phyloP scores from a whole-genome alignment of 2,113 vertebrate genomes.

The Solenodon paradoxus region DNA sequence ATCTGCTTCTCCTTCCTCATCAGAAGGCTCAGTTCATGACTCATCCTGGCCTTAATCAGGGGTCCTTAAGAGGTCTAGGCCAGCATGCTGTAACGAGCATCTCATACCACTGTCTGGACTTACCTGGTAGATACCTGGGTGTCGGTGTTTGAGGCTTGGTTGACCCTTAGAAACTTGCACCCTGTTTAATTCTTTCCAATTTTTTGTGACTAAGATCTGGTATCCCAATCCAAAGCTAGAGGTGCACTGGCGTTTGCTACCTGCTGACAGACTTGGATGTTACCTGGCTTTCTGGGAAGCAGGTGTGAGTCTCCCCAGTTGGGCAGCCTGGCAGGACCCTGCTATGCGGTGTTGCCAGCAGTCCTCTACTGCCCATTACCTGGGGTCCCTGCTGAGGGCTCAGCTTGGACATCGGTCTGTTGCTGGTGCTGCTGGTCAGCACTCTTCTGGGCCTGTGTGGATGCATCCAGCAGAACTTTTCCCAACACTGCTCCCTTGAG shows the following conservation, averaged over 20 bases:
- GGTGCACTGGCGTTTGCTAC: background rate
- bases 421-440: background rate
- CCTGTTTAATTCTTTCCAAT: background rate
- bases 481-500: conserved; percentile 10
- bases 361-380: background rate
- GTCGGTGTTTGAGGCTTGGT: background rate
- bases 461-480: background rate
- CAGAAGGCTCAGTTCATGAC: background rate
- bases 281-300: background rate
- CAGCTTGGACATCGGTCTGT: background rate
- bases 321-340: background rate
- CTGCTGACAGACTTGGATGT: background rate
- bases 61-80: background rate
- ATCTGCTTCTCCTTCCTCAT: background rate
- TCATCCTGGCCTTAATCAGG: background rate
- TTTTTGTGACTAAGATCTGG: background rate
- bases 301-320: background rate
- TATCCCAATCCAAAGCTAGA: background rate
- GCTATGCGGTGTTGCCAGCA: background rate
- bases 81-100: background rate
- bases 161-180: background rate
- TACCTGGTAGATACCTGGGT: background rate
- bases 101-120: background rate
- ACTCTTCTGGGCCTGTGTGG: background rate
- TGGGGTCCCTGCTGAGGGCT: background rate